A percentile compares a stretch with the other conserved stretches of the same genome.
Conservation (phyloP, 2,888 invertebrate species). For the Linhomoeus sp. region DNA sequence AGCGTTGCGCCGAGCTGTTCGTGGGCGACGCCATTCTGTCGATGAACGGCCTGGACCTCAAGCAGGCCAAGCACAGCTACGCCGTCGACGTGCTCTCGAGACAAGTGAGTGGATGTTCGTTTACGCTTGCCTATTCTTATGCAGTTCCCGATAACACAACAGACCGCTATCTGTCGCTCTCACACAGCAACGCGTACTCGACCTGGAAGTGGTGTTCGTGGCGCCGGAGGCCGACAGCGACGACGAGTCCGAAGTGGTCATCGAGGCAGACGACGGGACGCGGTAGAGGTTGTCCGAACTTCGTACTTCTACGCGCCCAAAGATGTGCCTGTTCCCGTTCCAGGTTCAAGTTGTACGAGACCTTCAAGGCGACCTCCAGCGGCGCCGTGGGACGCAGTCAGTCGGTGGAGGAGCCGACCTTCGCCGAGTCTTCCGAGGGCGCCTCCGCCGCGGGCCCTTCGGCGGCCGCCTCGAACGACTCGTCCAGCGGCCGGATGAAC, state of each 20-base stretch:
- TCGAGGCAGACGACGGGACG: conserved; percentile 19
- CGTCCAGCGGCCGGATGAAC: no score
- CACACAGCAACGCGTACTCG: conserved; percentile 44
- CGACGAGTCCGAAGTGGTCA: conserved; percentile 28
- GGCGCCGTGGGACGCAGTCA: no score
- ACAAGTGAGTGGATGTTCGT: no score
- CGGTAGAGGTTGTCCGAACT: conserved; percentile 5
- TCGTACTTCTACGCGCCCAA: background rate
- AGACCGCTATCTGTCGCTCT: no score
- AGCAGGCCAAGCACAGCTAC: conserved; percentile 56
- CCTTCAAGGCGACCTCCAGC: background rate
- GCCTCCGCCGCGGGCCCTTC: no score
- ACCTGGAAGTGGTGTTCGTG: conserved; percentile 56
- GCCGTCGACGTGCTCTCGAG: conserved; percentile 57
- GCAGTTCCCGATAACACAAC: no score
- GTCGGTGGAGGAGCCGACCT: no score
- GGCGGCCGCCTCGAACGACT: no score
- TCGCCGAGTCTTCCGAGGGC: no score
- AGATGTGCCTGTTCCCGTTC: background rate
- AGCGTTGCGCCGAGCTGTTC: conserved; percentile 47
- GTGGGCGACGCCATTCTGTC: conserved; percentile 65
- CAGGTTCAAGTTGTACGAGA: background rate
- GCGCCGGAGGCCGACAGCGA: conserved; percentile 44
- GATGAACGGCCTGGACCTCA: conserved; percentile 55
- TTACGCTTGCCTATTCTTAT: no score